These are phyloP conservation scores for Bucco capensis DNA, from an alignment of 2,113 vertebrate species.

Conservation along the genomic window DNA sequence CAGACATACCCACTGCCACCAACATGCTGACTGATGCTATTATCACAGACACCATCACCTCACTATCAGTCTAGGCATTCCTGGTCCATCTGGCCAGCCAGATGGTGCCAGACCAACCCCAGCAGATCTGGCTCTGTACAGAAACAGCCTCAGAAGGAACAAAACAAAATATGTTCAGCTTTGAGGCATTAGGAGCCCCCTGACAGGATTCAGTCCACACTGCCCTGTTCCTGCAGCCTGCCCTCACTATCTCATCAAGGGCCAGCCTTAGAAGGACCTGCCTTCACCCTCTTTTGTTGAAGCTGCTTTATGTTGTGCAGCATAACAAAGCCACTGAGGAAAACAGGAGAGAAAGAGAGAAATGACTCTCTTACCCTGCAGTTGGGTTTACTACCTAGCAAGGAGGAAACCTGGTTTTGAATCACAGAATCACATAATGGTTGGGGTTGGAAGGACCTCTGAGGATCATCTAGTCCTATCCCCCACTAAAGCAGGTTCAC, in stretches of 20 bases:
- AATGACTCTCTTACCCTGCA: background rate
- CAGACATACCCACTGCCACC: background rate
- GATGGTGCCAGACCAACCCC: background rate
- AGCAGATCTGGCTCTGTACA: background rate
- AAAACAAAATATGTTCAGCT: background rate
- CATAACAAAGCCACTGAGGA: background rate
- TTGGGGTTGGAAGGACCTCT: no score
- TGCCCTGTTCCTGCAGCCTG: background rate
- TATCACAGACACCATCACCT: background rate
- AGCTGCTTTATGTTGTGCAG: background rate
- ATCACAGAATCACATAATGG: no score
- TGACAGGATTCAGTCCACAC: background rate
- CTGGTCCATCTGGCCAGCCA: background rate
- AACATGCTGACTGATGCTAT: accelerated
- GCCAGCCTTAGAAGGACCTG: background rate
- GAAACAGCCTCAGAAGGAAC: background rate
- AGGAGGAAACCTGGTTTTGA: background rate
- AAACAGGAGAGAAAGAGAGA: background rate
- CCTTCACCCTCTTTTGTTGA: background rate
- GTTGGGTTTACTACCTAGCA: background rate
- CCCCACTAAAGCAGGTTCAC: no score
- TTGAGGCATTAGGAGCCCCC: background rate
- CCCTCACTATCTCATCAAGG: background rate
- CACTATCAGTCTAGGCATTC: background rate
- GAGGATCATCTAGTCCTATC: no score